phyloP scores from a whole-genome alignment of 2,797 vertebrate genomes.

The Alauda arvensis region DNA sequence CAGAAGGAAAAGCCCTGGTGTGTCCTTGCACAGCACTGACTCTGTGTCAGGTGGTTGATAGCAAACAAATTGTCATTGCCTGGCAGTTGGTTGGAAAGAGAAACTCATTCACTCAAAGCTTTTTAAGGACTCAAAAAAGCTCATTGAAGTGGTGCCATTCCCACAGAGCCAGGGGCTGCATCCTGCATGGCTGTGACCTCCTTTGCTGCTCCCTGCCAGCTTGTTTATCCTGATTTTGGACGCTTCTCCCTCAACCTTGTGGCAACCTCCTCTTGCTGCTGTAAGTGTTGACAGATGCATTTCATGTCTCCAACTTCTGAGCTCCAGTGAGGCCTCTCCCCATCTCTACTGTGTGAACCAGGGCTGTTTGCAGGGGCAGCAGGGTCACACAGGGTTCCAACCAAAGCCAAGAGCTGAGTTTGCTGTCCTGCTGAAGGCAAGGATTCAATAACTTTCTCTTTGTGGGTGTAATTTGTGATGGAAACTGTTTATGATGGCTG shows the following conservation, averaged over 20 bases:
- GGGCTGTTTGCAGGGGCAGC: neutral
- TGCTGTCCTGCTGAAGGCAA: neutral
- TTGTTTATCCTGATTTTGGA: neutral
- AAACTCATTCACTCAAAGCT: neutral
- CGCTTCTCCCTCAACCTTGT: neutral
- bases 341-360: rapidly evolving
- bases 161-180: neutral
- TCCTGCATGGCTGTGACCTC: neutral
- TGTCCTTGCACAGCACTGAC: rapidly evolving
- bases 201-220: neutral
- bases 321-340: neutral
- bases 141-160: neutral
- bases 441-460: neutral
- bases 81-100: neutral
- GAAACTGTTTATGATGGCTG: neutral
- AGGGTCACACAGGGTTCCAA: rapidly evolving
- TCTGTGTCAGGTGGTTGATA: neutral
- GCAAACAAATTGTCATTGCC: constrained; percentile 22
- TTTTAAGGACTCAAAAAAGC: neutral
- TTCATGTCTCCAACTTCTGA: neutral
- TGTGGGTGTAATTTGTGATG: neutral
- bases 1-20: constrained; percentile 15
- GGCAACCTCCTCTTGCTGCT: neutral
- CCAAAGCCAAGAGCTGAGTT: neutral
- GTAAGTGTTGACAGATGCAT: neutral